Evolutionary conservation across 2,797 vertebrate species (phyloP), one percentile per base, ranked within the genome.

Genomic region (Bryconaethiops microstoma): DNA sequence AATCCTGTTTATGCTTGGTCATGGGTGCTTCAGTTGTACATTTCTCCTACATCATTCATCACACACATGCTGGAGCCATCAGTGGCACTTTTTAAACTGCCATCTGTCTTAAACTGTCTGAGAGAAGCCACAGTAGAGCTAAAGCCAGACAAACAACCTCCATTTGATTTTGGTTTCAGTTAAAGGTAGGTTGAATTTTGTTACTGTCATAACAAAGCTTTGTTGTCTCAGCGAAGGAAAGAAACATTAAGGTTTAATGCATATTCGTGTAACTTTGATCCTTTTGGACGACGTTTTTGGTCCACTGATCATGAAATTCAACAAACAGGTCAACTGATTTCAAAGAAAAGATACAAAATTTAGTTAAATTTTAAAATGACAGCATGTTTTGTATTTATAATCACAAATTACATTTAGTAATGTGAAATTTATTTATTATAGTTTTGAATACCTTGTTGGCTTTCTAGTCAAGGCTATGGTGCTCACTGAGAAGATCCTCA

Each of bases 11-110:
- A 29, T 40, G 42, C 14, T 54, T 10, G 1, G 7, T 62, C 35
- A 57, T 23, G 57, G 62, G 1, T 5, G 50, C 67, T 72, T 82
- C 65, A 72, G 52, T 29, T 57, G 25, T 25, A 4, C 35, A 7
- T 19, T 57, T 17, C 2, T 19, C 2, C 25, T n/a, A 59, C 62
- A 25, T 77, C 80, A 82, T 67, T 12, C 4, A 52, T 29, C 48
- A 52, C 14, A n/a, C 7, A 63, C 57, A 63, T 13, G 9, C 23
- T 23, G n/a, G 52, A 59, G n/a, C 17, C 40, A 59, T 16, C 10
- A 0, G 55, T 19, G 42, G 42, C 17, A 48, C 68, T 23, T 67
- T 77, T 77, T 65, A 77, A 65, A 65, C 45, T 67, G 68, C 19
- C 16, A 42, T 59, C 13, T 57, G 39, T 76, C 19, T 23, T 23